These are phyloP conservation scores for Tachyglossus aculeatus DNA, from an alignment of 2,797 vertebrate genomes.

Conservation along the genomic window DNA sequence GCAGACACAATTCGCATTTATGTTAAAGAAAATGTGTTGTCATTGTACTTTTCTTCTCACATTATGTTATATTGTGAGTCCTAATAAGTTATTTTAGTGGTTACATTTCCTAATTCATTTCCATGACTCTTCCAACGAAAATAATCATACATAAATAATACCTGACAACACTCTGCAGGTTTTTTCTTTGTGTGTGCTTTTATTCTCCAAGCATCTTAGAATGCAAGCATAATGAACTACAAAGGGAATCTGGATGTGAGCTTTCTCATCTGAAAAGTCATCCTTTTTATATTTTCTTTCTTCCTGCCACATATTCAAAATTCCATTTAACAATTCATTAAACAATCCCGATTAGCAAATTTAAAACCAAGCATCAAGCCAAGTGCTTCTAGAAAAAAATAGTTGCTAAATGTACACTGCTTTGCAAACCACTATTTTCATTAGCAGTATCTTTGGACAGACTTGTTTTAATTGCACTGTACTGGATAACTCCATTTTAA, in stretches of 20 bases:
- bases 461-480: constrained; percentile 45
- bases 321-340: constrained; percentile 59
- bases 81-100: constrained; percentile 73
- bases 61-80: constrained; percentile 67
- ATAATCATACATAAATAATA: constrained; percentile 77
- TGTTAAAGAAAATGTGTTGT: constrained; percentile 73
- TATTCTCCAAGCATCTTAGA: constrained; percentile 63
- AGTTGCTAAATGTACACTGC: constrained; percentile 31
- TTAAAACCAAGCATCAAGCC: constrained; percentile 35
- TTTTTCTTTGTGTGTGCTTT: constrained; percentile 65
- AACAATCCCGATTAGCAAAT: constrained; percentile 52
- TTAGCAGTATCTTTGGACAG: constrained; percentile 57
- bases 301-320: constrained; percentile 46
- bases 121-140: constrained; percentile 72
- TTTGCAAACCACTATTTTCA: constrained; percentile 55
- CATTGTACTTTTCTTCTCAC: constrained; percentile 73
- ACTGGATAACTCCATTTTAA: constrained; percentile 36
- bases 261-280: constrained; percentile 65
- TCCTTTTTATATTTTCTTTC: constrained; percentile 58
- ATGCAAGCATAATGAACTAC: constrained; percentile 57
- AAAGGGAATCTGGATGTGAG: constrained; percentile 63
- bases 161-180: constrained; percentile 63
- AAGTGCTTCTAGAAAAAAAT: constrained; percentile 43
- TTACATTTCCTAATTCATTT: constrained; percentile 74
- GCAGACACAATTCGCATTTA: constrained; percentile 74